Evolutionary conservation across 2,113 vertebrate genomes (phyloP).

Genomic region (Gobiocypris rarus): DNA sequence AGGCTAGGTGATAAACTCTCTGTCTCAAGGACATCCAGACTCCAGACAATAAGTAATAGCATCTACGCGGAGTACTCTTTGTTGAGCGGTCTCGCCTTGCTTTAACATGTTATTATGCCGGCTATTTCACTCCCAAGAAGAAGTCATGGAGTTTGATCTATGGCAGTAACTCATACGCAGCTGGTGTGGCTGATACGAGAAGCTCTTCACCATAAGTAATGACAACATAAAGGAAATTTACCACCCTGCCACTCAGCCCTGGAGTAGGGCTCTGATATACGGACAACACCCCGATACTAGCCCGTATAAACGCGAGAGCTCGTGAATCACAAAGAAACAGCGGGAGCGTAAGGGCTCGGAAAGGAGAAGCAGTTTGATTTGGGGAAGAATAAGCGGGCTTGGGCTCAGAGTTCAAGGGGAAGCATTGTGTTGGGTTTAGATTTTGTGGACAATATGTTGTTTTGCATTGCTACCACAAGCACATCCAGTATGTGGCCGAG

Average conservation of each 20-base stretch:
- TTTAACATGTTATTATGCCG: conserved; percentile 61
- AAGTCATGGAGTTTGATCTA: conserved; percentile 54
- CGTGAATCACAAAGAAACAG: conserved; percentile 68
- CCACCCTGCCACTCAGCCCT: conserved; percentile 58
- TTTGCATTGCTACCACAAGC: background rate
- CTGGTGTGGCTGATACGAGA: conserved; percentile 48
- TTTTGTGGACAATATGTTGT: conserved; percentile 29
- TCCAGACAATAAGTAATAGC: conserved; percentile 60
- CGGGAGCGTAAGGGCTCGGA: conserved; percentile 20
- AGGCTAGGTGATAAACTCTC: conserved; percentile 56
- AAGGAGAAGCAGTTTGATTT: conserved; percentile 46
- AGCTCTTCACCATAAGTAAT: conserved; percentile 70
- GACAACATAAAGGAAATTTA: conserved; percentile 77
- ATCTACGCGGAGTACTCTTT: conserved; percentile 58
- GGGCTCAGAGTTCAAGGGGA: conserved; percentile 59
- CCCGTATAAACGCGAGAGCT: conserved; percentile 56
- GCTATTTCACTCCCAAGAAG: conserved; percentile 48
- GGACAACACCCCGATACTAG: conserved; percentile 44
- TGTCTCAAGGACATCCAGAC: conserved; percentile 64
- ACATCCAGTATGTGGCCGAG: background rate
- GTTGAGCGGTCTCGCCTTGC: conserved; percentile 40
- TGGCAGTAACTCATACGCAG: conserved; percentile 63
- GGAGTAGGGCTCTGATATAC: conserved; percentile 49
- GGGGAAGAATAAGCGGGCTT: background rate
- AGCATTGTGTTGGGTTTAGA: conserved; percentile 5